phyloP scores from a whole-genome alignment of 1,140 invertebrate genomes.

The Brachionus paranguensis region DNA sequence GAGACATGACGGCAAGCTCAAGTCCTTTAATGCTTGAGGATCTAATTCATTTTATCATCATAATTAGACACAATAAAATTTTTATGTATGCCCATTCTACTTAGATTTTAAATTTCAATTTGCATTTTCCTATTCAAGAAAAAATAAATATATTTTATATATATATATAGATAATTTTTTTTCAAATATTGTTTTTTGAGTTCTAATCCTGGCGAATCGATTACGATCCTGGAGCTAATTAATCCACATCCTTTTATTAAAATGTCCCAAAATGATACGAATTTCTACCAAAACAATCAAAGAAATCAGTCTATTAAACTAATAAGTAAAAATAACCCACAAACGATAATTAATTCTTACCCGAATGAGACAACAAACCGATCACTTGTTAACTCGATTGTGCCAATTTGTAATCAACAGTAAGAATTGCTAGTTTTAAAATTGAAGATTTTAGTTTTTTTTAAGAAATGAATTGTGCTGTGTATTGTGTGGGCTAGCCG shows the following conservation, averaged over 20 bases:
- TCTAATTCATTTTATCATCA: constrained; percentile 9
- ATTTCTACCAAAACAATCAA: neutral
- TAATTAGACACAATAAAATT: constrained; percentile 30
- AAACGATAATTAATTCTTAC: constrained; percentile 8
- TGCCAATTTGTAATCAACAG: neutral
- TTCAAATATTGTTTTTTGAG: neutral
- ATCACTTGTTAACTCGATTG: neutral
- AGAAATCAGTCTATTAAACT: neutral
- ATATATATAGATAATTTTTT: neutral
- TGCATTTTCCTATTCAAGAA: neutral
- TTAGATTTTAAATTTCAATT: constrained; percentile 3
- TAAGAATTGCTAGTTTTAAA: neutral
- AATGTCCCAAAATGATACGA: constrained; percentile 20
- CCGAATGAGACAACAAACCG: neutral
- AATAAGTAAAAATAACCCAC: neutral
- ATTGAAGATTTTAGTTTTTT: neutral
- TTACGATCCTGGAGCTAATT: neutral
- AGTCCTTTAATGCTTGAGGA: neutral
- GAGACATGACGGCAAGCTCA: neutral
- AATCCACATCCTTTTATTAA: neutral
- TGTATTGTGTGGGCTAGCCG: neutral
- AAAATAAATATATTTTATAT: neutral
- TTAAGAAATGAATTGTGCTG: constrained; percentile 50
- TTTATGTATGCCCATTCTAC: constrained; percentile 15
- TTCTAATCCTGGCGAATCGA: neutral